Percentiles rank a stretch among this genome's conserved stretches.
Conservation (phyloP, 2,888 invertebrate genomes). For the Noctua janthina region DNA sequence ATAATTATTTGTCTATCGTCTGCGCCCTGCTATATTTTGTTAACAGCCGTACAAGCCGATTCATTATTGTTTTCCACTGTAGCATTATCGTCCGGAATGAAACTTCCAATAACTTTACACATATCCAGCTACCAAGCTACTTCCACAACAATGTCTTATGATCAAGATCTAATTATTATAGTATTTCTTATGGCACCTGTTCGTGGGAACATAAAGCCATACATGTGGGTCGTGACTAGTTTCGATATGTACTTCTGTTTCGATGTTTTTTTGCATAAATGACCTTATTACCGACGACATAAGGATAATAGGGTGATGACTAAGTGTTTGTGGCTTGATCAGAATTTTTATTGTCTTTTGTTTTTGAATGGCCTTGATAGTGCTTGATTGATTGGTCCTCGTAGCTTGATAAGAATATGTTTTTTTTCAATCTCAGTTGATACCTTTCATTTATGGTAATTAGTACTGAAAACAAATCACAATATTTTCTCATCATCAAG, state of each 20-base stretch:
- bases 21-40: not conserved
- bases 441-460: not conserved
- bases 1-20: not conserved
- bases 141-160: slow-evolving; percentile 40
- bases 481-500: not conserved
- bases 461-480: not conserved
- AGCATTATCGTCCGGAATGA: not conserved
- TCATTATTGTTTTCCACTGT: not conserved
- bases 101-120: slow-evolving; percentile 21
- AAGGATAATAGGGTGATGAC: slow-evolving; percentile 34
- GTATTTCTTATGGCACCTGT: slow-evolving; percentile 63
- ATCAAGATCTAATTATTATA: slow-evolving; percentile 67
- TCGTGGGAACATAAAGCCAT: slow-evolving; percentile 60
- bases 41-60: not conserved
- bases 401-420: not conserved
- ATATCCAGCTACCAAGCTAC: slow-evolving; percentile 22
- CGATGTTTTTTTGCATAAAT: slow-evolving; percentile 49
- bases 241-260: slow-evolving; percentile 56
- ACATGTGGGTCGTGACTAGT: slow-evolving; percentile 65
- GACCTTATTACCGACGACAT: slow-evolving; percentile 59
- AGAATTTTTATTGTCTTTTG: slow-evolving; percentile 29
- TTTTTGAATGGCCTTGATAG: slow-evolving; percentile 22
- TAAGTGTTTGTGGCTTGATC: slow-evolving; percentile 13
- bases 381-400: slow-evolving; percentile 5
- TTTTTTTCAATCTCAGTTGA: not conserved